Base-by-base conservation (phyloP, 2,888 invertebrate genomes). In the Drosophila leonis region DNA sequence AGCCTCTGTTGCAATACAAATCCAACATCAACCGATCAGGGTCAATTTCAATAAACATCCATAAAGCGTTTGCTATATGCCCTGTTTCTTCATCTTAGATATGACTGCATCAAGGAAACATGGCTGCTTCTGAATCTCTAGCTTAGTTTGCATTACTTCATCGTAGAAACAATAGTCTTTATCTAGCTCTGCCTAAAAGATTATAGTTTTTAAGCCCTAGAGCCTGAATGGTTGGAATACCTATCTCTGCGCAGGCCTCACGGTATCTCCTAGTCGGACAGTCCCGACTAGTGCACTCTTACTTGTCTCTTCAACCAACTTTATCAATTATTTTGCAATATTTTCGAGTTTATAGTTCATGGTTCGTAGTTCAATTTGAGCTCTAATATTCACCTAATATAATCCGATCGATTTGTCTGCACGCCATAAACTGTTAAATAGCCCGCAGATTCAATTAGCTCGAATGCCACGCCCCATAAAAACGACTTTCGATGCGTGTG, bases 401-500 rank as follows among this genome's bases (percentile, higher is more conserved):
- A 35, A 37, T 37, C 1, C 24, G 51, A 52, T 29, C 57, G 41
- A 52, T 65, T 65, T 63, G 65, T 60, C 18, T 31, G 31, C 18
- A 31, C 49, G 18, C 31, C 49, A 49, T 20, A 68, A 76, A 72
- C 72, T 72, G 77, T 76, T 76, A 76, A 76, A 29, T 33, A 46
- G 65, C 15, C 12, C 59, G 51, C 76, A 72, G 65, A 18, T 51
- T 52, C 52, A 52, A 41, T 24, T 44, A 62, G 46, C 60, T 49
- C 57, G 37, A 46, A 35, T 70, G 66, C 78, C 78, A 59, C 60
- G 48, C 78, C 69, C 71, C 18, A 68, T 1, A 69, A 72, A 72
- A 73, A 51, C 56, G 63, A 61, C 49, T 55, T 44, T 62, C 65
- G 70, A 80, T 72, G 64, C 65, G 83, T 73, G 86, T 86, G 77